A percentile compares a stretch with the other conserved stretches of the same genome.
Evolutionary conservation across 2,113 vertebrate genomes (phyloP).

Genomic region (Microtus ochrogaster): DNA sequence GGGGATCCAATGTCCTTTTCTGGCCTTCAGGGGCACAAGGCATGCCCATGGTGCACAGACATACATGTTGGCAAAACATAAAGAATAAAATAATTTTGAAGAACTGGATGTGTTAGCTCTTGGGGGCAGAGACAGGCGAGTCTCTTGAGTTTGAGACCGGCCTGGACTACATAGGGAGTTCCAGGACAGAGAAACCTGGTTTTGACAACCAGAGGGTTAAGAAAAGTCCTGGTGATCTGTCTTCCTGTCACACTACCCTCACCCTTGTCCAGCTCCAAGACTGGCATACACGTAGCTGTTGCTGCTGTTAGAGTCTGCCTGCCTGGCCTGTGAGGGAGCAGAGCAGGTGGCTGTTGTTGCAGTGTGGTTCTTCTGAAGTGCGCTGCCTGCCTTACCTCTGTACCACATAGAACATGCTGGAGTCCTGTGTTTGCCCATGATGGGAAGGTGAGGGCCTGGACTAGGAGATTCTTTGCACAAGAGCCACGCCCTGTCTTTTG

Average conservation of each 20-base stretch:
- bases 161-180: neutral
- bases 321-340: rapidly evolving
- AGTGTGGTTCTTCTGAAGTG: neutral
- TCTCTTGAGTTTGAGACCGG: neutral
- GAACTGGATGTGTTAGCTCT: neutral
- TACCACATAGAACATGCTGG: neutral
- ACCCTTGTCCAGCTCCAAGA: neutral
- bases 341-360: rapidly evolving
- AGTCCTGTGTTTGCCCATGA: neutral
- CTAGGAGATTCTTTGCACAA: rapidly evolving
- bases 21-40: neutral
- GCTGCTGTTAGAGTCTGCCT: neutral
- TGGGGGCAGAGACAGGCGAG: neutral
- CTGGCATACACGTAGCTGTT: too few species aligned
- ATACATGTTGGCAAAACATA: neutral
- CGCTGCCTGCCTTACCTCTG: rapidly evolving
- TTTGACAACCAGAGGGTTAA: neutral
- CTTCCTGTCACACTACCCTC: neutral
- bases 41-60: neutral
- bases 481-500: neutral
- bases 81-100: neutral
- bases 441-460: neutral
- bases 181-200: neutral
- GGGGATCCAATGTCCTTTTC: neutral
- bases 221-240: neutral